These are phyloP conservation scores for Rhabditoides inermis DNA, from an alignment of 2,888 invertebrate species.

Conservation along the genomic window DNA sequence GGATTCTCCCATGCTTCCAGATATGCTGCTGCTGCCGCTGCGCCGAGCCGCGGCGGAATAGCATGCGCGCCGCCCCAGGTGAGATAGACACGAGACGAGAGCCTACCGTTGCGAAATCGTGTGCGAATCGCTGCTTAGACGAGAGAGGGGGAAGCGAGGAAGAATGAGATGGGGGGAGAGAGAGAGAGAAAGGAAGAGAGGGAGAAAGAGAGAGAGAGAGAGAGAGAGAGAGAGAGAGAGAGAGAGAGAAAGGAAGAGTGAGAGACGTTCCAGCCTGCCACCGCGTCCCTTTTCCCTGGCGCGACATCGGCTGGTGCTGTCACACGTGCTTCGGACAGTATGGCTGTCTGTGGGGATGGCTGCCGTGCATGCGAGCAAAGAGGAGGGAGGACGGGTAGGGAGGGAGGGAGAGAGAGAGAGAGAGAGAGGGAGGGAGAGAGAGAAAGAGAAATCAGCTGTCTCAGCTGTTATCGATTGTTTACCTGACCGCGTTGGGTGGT, in stretches of 20 bases:
- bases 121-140: background rate
- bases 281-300: no score
- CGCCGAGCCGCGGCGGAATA: no score
- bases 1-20: no score
- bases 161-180: background rate
- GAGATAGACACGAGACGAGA: no score
- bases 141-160: conserved; percentile 1
- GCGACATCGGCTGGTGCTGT: no score
- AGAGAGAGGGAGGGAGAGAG: conserved; percentile 2
- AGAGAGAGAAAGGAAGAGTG: conserved; percentile 3
- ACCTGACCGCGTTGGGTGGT: no score
- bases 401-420: conserved; percentile 2
- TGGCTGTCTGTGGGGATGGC: no score
- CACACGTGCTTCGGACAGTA: no score
- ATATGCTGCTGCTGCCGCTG: no score
- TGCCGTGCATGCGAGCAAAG: no score
- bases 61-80: conserved; percentile 1
- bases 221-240: conserved; percentile 5
- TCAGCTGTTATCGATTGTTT: no score
- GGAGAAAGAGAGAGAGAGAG: background rate
- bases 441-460: background rate
- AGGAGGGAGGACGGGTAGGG: conserved; percentile 2
- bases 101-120: conserved; percentile 1
- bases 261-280: no score
- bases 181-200: background rate